Evolutionary conservation across 2,113 vertebrate species (phyloP), one percentile per base, ranked within the genome.

Genomic region (Proteles cristata): DNA sequence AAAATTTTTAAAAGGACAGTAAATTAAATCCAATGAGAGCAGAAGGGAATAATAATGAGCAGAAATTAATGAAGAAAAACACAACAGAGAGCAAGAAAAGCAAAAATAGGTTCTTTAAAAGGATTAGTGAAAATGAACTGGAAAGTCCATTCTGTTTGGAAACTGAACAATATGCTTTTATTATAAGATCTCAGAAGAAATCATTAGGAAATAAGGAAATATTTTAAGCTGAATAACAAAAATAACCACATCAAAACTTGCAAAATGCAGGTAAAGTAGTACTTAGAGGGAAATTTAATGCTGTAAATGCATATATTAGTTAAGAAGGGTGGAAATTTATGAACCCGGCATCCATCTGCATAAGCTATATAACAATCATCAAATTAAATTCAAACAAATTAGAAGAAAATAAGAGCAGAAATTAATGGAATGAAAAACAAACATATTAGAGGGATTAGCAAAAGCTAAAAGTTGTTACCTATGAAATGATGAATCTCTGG

Each of bases 331-430:
- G 23, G 69, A 97, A 45, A 65, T 88, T 89, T 74, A 79, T 89
- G 65, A 93, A 90, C 84, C 77, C 68, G 45, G 53, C n/a, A 65
- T 91, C 33, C 33, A 43, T 87, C 83, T 76, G 31, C 23, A 15
- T 77, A 69, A 82, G 76, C 92, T 94, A 83, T 53, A 77, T 82
- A 68, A 74, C 66, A 39, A 53, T 81, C 35, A 93, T 87, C 58
- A 87, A 81, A 69, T 91, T 97, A 83, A 97, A 97, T 25, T 63
- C 43, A 94, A 88, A 88, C 39, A 94, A 88, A 84, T 87, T 88
- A 45, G n/a, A 92, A 88, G 73, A 35, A 94, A 87, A 71, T 77
- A 69, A 83, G 17, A 50, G 35, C 21, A 92, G 84, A 93, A 90
- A 90, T 90, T 76, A 93, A 77, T 97, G 39, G 93, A 74, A 77